Evolutionary conservation across 2,797 vertebrate species (phyloP).

Genomic region (Tolypeutes matacus): DNA sequence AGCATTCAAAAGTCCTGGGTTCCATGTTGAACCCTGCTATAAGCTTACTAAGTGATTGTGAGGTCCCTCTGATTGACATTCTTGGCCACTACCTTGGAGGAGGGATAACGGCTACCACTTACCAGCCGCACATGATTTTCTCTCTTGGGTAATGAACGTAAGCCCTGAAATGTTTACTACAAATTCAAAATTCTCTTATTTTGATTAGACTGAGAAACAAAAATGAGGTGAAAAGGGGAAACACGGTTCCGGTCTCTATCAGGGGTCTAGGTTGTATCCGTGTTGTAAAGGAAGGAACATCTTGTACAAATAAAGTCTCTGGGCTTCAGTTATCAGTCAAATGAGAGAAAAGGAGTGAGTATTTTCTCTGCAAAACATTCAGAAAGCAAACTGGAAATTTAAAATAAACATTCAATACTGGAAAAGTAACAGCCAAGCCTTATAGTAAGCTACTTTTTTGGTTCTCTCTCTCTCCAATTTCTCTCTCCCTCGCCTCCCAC

Average conservation of each 20-base stretch:
- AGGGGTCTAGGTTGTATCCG: fast-evolving
- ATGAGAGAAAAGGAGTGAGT: not conserved
- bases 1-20: not conserved
- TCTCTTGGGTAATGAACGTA: not conserved
- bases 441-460: not conserved
- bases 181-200: not conserved
- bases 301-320: fast-evolving
- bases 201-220: not conserved
- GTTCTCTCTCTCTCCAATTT: not conserved
- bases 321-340: not conserved
- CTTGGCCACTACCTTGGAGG: not conserved
- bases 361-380: not conserved
- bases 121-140: not conserved
- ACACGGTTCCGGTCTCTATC: no score
- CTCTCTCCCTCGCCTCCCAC: no score
- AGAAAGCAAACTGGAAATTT: not conserved
- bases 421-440: not conserved
- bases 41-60: not conserved
- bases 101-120: not conserved
- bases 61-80: not conserved
- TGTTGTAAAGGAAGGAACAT: not conserved
- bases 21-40: not conserved
- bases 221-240: not conserved
- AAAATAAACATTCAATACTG: not conserved
- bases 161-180: not conserved